phyloP scores from a whole-genome alignment of 2,797 vertebrate genomes.

The Mus spretus region DNA sequence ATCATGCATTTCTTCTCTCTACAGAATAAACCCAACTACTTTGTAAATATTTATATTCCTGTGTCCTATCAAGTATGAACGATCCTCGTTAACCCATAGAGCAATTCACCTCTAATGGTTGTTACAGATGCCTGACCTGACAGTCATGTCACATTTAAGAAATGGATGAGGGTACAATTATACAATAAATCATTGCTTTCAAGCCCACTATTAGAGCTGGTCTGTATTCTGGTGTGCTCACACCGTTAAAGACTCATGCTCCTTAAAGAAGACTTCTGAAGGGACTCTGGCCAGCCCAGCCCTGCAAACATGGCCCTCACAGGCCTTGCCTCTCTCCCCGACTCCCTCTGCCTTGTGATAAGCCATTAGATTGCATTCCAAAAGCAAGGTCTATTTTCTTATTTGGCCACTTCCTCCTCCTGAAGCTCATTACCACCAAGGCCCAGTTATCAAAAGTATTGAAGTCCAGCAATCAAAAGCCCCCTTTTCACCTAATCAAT shows the following conservation, averaged over 20 bases:
- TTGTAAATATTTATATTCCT: background rate
- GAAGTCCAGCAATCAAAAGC: background rate
- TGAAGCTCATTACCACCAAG: background rate
- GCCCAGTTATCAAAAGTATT: background rate
- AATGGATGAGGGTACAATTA: conserved; percentile 16
- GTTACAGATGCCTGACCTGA: background rate
- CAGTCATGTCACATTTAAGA: background rate
- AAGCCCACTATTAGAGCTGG: background rate
- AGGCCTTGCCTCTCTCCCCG: background rate
- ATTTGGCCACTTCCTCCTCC: background rate
- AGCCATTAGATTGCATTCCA: background rate
- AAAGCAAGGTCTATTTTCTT: background rate
- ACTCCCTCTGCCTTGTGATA: background rate
- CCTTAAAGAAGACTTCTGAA: background rate
- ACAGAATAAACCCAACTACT: background rate
- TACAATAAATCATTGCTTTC: background rate
- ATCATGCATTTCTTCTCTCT: background rate
- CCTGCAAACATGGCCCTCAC: background rate
- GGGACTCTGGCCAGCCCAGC: background rate
- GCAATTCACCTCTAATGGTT: background rate
- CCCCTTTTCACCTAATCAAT: background rate
- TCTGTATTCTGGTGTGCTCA: background rate
- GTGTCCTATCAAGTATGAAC: background rate
- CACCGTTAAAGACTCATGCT: background rate
- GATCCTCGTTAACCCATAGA: background rate